phyloP scores from a whole-genome alignment of 2,888 invertebrate genomes.

The Mimachlamys varia region DNA sequence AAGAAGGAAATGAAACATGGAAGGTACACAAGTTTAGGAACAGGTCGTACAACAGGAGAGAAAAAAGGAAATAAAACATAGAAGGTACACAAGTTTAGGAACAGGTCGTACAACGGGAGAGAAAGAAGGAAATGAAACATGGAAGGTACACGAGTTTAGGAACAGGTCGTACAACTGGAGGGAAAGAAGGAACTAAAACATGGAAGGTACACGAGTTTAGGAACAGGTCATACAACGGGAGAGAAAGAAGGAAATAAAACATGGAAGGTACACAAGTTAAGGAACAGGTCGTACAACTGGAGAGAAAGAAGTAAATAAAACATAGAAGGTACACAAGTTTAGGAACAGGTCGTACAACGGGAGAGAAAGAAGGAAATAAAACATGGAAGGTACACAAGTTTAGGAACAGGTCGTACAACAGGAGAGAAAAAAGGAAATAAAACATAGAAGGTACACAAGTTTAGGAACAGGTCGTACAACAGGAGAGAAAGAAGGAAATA shows the following conservation, averaged over 20 bases:
- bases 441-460: too few relatives aligned
- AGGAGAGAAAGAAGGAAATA: too few relatives aligned
- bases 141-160: slow-evolving; percentile 91
- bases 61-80: too few relatives aligned
- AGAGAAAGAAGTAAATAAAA: too few relatives aligned
- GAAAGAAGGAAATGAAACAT: too few relatives aligned
- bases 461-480: slow-evolving; percentile 90
- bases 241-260: too few relatives aligned
- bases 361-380: too few relatives aligned
- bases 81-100: slow-evolving; percentile 90
- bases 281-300: slow-evolving; percentile 89
- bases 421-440: too few relatives aligned
- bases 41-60: slow-evolving; percentile 86
- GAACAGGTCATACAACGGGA: slow-evolving; percentile 88
- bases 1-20: too few relatives aligned
- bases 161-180: slow-evolving; percentile 87
- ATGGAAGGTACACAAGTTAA: slow-evolving; percentile 88
- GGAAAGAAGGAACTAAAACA: too few relatives aligned
- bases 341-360: slow-evolving; percentile 89
- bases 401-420: slow-evolving; percentile 90
- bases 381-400: too few relatives aligned
- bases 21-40: slow-evolving; percentile 91
- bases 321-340: too few relatives aligned
- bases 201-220: slow-evolving; percentile 89
- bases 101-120: slow-evolving; percentile 87